A percentile compares a stretch with the other conserved stretches of the same genome.
phyloP scores from a whole-genome alignment of 2,113 vertebrate genomes.

The Zosterops pallidus region DNA sequence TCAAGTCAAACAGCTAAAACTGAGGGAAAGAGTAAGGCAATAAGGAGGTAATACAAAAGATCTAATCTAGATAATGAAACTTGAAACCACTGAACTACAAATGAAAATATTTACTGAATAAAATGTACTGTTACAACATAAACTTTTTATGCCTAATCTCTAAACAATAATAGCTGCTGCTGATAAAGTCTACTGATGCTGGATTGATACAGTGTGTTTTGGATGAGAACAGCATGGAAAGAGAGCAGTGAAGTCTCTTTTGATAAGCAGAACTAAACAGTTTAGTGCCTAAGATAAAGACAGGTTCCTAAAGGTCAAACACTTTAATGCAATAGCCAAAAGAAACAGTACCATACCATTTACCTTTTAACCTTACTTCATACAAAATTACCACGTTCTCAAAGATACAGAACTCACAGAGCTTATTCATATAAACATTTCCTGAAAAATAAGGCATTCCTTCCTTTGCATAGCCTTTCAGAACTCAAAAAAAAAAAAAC shows the following conservation, averaged over 20 bases:
- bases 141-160: neutral
- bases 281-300: conserved; percentile 63
- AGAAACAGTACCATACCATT: conserved; percentile 20
- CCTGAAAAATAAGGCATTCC: conserved; percentile 56
- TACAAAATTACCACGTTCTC: conserved; percentile 5
- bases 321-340: conserved; percentile 53
- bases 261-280: conserved; percentile 51
- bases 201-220: conserved; percentile 37
- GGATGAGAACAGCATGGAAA: conserved; percentile 54
- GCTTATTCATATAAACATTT: conserved; percentile 29
- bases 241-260: conserved; percentile 53
- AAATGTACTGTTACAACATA: neutral
- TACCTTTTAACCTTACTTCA: conserved; percentile 61
- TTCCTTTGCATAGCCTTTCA: neutral
- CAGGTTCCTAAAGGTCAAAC: conserved; percentile 53
- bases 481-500: neutral
- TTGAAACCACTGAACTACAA: neutral
- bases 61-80: conserved; percentile 17
- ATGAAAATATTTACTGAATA: neutral
- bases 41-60: neutral
- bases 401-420: conserved; percentile 35
- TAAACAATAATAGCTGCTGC: neutral
- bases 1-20: neutral
- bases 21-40: neutral
- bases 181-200: conserved; percentile 22